Percentiles rank a stretch among this genome's conserved stretches.
phyloP scores from a whole-genome alignment of 2,888 invertebrate genomes.

The Acanthopleura granulata region DNA sequence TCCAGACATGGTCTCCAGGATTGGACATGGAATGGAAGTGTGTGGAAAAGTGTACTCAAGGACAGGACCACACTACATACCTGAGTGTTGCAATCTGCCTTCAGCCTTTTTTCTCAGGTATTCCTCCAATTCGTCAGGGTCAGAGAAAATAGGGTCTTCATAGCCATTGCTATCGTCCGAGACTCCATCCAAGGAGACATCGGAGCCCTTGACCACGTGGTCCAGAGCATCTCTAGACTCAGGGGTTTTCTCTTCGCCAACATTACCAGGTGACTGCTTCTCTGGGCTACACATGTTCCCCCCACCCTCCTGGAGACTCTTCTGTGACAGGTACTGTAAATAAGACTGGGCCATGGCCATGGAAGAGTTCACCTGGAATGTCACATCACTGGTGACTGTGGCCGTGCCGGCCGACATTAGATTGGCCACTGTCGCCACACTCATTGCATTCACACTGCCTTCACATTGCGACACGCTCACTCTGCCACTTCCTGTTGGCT shows the following conservation, averaged over 20 bases:
- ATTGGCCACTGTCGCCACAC: background rate
- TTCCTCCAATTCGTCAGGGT: constrained; percentile 14
- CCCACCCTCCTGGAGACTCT: background rate
- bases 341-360: background rate
- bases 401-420: background rate
- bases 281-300: background rate
- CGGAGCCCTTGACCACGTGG: no score
- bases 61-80: constrained; percentile 26
- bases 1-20: no score
- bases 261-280: no score
- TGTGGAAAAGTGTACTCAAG: no score
- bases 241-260: no score
- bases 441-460: background rate
- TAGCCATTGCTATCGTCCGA: constrained; percentile 15
- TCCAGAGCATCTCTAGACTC: no score
- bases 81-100: constrained; percentile 43
- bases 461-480: no score
- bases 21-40: no score
- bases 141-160: constrained; percentile 2
- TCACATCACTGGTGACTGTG: background rate
- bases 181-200: background rate
- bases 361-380: background rate
- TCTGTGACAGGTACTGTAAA: constrained; percentile 6
- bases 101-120: constrained; percentile 35
- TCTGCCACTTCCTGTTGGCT: background rate